Conservation (phyloP, 2,888 invertebrate genomes). For the Agonopterix arenella region DNA sequence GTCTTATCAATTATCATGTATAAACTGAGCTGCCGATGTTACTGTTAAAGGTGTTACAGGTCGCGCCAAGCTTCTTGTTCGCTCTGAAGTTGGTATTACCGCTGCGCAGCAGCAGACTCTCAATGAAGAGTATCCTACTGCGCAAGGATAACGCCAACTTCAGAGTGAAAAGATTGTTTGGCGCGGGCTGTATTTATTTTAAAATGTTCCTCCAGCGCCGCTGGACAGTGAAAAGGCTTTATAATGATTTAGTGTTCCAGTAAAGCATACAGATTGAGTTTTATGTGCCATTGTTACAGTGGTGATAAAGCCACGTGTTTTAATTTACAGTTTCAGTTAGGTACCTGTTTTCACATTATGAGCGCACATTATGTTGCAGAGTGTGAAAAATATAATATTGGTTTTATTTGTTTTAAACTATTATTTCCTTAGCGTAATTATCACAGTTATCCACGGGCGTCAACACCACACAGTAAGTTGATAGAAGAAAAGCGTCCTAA, state of each 20-base stretch:
- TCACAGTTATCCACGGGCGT: slow-evolving; percentile 68
- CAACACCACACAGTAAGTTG: slow-evolving; percentile 71
- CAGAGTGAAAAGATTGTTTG: no score
- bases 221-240: no score
- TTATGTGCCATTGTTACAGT: slow-evolving; percentile 24
- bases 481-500: not conserved
- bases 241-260: no score
- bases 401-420: not conserved
- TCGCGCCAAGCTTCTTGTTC: no score
- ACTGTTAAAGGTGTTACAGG: no score
- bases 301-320: slow-evolving; percentile 16
- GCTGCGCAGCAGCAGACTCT: no score
- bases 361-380: not conserved
- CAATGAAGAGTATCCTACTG: no score
- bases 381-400: not conserved
- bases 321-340: not conserved
- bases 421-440: slow-evolving; percentile 49
- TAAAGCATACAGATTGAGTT: slow-evolving; percentile 9
- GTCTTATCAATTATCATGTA: not conserved
- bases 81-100: no score
- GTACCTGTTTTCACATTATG: not conserved
- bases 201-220: no score
- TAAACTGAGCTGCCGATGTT: no score
- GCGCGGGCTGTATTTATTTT: no score
- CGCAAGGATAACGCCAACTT: no score